phyloP scores from a whole-genome alignment of 2,797 vertebrate species.

The Sebastolobus alascanus region DNA sequence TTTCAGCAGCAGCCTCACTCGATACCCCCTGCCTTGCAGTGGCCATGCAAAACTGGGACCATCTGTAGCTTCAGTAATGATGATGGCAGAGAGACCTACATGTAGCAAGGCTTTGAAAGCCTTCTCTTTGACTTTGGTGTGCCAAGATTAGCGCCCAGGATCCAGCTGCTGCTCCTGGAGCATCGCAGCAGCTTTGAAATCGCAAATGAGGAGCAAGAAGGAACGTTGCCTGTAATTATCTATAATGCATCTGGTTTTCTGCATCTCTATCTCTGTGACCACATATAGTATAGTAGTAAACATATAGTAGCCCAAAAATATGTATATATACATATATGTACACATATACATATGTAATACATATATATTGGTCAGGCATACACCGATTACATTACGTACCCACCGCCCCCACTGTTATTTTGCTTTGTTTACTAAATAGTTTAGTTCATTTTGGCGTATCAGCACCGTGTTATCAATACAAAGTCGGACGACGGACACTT shows the following conservation, averaged over 20 bases:
- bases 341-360: neutral
- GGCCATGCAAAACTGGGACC: slow-evolving; percentile 65
- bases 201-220: slow-evolving; percentile 70
- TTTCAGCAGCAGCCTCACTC: slow-evolving; percentile 38
- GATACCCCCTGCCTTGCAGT: slow-evolving; percentile 55
- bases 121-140: slow-evolving; percentile 73
- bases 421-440: too few relatives aligned
- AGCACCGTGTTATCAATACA: too few relatives aligned
- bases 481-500: too few relatives aligned
- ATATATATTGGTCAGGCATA: too few relatives aligned
- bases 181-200: slow-evolving; percentile 74
- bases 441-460: too few relatives aligned
- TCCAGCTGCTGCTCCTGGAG: slow-evolving; percentile 62
- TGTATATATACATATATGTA: neutral
- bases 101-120: slow-evolving; percentile 71
- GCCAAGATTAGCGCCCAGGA: slow-evolving; percentile 73
- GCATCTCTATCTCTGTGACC: slow-evolving; percentile 35
- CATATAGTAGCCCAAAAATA: neutral
- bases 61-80: slow-evolving; percentile 76
- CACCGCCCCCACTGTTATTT: too few relatives aligned
- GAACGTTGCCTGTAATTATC: slow-evolving; percentile 69
- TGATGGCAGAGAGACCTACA: slow-evolving; percentile 60
- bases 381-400: too few relatives aligned
- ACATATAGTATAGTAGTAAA: neutral
- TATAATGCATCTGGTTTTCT: slow-evolving; percentile 62